Evolutionary conservation across 2,888 invertebrate species (phyloP), one percentile per base, ranked within the genome.

Genomic region (Trichopria drosophilae): DNA sequence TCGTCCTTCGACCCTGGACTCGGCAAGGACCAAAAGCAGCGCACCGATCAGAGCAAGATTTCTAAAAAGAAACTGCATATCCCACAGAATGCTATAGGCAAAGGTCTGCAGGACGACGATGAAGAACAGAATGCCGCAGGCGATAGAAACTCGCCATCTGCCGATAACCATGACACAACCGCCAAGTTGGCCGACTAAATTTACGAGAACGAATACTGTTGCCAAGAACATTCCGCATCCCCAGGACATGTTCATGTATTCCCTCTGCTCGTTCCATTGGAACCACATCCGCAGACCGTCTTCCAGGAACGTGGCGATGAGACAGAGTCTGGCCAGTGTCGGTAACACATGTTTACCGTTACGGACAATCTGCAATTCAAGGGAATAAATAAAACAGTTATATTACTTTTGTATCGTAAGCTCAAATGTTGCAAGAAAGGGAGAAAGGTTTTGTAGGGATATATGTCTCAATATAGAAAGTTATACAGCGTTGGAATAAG

Each of bases 281-380:
- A 93, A 90, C 89, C 95, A 99, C 99, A 99, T 99, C 55, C 99
- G 86, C 53, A 99, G 82, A 2, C 99, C 99, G 81, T 99, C 99
- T 79, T 99, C 99, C 57, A 99, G 82, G 80, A 99, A 99, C 65
- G 99, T 99, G 65, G 96, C 94, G 72, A 99, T 95, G 53, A 99
- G 84, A 77, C 97, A 99, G 55, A 99, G 80, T 58, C 99, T 85
- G 10, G 98, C 98, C 64, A 96, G 84, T 61, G 96, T 96, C 19
- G 99, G 99, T 64, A 99, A 80, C 59, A 98, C 82, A 77, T 90
- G 82, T 77, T 96, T 96, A 63, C 93, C 88, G 79, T 91, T 89
- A 63, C 96, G 84, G 66, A 95, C 87, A 53, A 96, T 89, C 97
- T 97, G 77, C 31, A 61, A 60, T 9, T 10, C n/a, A n/a, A n/a